phyloP scores from a whole-genome alignment of 2,113 vertebrate genomes.

The Melospiza melodia region DNA sequence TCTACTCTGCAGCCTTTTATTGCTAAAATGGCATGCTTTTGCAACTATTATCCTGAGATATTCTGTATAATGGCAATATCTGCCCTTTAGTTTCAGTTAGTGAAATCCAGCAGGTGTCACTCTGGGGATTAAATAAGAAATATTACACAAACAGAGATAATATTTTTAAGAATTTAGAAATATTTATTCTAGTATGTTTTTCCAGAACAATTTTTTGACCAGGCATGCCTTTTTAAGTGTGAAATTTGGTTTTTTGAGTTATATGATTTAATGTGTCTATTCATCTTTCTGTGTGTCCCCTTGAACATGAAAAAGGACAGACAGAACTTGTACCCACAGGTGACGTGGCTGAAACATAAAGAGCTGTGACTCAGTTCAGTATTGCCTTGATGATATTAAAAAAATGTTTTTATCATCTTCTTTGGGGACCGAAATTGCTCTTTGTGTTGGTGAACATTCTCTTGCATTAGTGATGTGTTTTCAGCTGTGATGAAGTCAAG shows the following conservation, averaged over 20 bases:
- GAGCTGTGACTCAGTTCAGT: background rate
- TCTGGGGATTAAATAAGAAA: slow-evolving; percentile 52
- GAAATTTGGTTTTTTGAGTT: background rate
- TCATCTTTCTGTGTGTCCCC: background rate
- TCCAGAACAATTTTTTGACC: background rate
- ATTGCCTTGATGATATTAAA: background rate
- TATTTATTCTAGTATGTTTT: background rate
- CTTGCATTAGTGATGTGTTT: background rate
- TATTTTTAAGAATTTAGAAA: background rate
- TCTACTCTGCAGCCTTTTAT: background rate
- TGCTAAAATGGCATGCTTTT: background rate
- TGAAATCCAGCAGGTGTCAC: slow-evolving; percentile 67
- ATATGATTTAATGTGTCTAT: accelerated
- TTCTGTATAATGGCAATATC: background rate
- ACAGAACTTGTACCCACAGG: background rate
- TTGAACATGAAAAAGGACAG: background rate
- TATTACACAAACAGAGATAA: background rate
- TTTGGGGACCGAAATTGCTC: background rate
- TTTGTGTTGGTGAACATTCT: background rate
- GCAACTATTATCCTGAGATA: background rate
- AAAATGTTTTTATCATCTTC: background rate
- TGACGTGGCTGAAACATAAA: background rate
- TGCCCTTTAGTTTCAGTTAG: background rate
- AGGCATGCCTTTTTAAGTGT: background rate
- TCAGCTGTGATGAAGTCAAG: background rate